Percentiles rank a stretch among this genome's conserved stretches.
Evolutionary conservation across 1,140 invertebrate species (phyloP).

Genomic region (Pristionchus pacificus): DNA sequence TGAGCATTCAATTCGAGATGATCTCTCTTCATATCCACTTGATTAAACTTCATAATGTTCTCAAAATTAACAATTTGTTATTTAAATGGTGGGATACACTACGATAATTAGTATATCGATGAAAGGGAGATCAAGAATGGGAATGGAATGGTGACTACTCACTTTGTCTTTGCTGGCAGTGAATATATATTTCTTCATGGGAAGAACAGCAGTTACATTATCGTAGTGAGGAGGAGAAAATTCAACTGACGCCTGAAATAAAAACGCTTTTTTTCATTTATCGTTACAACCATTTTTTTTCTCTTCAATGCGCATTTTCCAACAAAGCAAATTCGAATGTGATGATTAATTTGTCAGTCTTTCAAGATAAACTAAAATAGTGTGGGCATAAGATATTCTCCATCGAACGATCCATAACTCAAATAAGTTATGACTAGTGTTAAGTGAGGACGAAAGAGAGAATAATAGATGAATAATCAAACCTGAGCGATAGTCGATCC

Average conservation of each 20-base stretch:
- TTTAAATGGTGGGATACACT: too few relatives aligned
- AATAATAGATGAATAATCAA: too few relatives aligned
- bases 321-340: too few relatives aligned
- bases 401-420: too few relatives aligned
- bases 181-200: constrained; percentile 67
- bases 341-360: too few relatives aligned
- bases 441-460: too few relatives aligned
- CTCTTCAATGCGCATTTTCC: too few relatives aligned
- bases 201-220: constrained; percentile 70
- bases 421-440: too few relatives aligned
- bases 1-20: constrained; percentile 30
- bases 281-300: not conserved
- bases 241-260: constrained; percentile 66
- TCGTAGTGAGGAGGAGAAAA: constrained; percentile 85
- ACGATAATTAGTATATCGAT: not conserved
- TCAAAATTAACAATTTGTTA: constrained; percentile 13
- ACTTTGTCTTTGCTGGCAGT: constrained; percentile 80
- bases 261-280: constrained; percentile 62
- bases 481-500: not conserved
- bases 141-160: too few relatives aligned
- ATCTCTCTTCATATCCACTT: constrained; percentile 26
- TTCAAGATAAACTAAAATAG: too few relatives aligned
- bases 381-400: too few relatives aligned
- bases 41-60: constrained; percentile 36
- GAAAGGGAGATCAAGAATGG: too few relatives aligned